Percentiles rank a stretch among this genome's conserved stretches.
Conservation (phyloP, 2,888 invertebrate genomes). For the Archaeoteleia sp. region DNA sequence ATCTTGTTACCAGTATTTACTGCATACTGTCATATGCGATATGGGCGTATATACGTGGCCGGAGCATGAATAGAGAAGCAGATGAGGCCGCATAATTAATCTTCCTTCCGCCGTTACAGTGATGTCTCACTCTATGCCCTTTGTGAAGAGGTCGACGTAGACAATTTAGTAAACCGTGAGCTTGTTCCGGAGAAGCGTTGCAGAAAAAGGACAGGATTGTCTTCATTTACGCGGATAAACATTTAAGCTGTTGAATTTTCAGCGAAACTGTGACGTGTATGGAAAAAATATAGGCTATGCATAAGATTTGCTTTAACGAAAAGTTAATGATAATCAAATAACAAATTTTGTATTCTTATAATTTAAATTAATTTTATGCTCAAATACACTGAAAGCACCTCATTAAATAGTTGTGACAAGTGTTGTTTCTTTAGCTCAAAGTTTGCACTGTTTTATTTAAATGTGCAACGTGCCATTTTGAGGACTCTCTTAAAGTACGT, state of each 20-base stretch:
- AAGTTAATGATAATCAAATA: no score
- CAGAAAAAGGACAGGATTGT: constrained; percentile 44
- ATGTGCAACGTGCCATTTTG: no score
- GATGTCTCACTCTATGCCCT: constrained; percentile 47
- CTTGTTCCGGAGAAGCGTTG: constrained; percentile 37
- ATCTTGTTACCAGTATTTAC: constrained; percentile 53
- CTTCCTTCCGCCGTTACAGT: constrained; percentile 50
- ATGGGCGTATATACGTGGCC: constrained; percentile 44
- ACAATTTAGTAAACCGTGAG: constrained; percentile 47
- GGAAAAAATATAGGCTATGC: constrained; percentile 33
- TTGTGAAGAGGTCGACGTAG: constrained; percentile 52
- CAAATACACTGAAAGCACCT: no score
- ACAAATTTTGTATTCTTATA: no score
- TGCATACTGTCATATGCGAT: constrained; percentile 47
- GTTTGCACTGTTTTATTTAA: no score
- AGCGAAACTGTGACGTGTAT: constrained; percentile 30
- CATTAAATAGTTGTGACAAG: no score
- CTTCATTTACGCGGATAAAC: constrained; percentile 45
- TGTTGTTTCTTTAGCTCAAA: no score
- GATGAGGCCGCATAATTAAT: constrained; percentile 54
- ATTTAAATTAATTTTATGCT: no score
- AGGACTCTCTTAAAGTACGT: no score
- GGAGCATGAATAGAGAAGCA: constrained; percentile 53
- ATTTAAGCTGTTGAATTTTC: constrained; percentile 41
- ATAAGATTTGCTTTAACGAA: neutral